Conservation (phyloP, 2,113 vertebrate species). For the Choloepus hoffmanni region DNA sequence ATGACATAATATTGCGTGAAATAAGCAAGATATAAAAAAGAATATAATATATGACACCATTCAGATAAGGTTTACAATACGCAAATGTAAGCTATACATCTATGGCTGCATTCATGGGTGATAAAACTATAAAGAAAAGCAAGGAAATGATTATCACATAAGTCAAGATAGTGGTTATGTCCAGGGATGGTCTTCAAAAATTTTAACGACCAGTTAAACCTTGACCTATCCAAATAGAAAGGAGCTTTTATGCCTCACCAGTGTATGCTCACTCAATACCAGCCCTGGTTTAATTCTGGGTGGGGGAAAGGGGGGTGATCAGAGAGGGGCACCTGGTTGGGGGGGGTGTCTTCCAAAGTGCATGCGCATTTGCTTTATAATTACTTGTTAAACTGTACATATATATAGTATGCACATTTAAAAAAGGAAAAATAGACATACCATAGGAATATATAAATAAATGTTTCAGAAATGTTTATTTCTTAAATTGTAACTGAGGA, state of each 20-base stretch:
- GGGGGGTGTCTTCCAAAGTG: slow-evolving; percentile 38
- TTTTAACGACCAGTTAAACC: neutral
- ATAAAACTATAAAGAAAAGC: slow-evolving; percentile 46
- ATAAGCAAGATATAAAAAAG: slow-evolving; percentile 45
- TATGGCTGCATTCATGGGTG: slow-evolving; percentile 27
- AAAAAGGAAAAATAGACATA: slow-evolving; percentile 13
- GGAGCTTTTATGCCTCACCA: slow-evolving; percentile 12
- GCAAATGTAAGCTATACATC: neutral
- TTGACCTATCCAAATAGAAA: neutral
- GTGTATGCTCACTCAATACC: neutral
- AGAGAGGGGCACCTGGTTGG: neutral
- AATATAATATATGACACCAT: neutral
- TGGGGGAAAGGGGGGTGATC: neutral
- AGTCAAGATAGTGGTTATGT: slow-evolving; percentile 38
- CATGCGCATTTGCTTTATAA: neutral
- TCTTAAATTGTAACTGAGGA: slow-evolving; percentile 29
- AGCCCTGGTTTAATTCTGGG: slow-evolving; percentile 27
- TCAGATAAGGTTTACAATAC: slow-evolving; percentile 2
- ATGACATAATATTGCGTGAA: slow-evolving; percentile 19
- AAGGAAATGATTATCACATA: slow-evolving; percentile 47
- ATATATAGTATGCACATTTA: slow-evolving; percentile 9
- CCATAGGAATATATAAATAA: neutral
- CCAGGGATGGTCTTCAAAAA: slow-evolving; percentile 30
- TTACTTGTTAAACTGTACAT: neutral
- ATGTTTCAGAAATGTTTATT: slow-evolving; percentile 20